Base-by-base conservation (phyloP, 2,797 vertebrate genomes). In the Mastacembelus armatus region DNA sequence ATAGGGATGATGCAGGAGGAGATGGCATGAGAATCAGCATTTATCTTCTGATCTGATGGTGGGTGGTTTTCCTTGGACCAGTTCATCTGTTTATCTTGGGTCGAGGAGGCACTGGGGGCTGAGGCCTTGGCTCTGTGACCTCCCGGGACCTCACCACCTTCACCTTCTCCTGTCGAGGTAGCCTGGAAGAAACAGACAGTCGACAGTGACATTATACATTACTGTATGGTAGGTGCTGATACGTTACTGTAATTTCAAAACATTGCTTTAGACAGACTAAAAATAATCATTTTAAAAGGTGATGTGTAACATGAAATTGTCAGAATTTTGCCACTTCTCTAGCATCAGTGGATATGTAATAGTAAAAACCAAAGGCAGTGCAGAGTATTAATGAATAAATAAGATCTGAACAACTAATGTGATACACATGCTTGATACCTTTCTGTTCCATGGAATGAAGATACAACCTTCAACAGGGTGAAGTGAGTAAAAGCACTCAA, bases 1-100 rank as follows among this genome's bases (percentile, higher is more conserved):
- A 99, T 99, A 89, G 98, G 98, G 81, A 99, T 98, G 89, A 99
- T 97, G 92, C 96, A 98, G 85, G 98, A 99, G 84, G 97, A 97
- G 87, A 99, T 93, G 89, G 95, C 93, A 87, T 96, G 94, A 77
- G 96, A 95, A 78, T 98, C 96, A 62, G 93, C 94, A 88, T 94
- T 94, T 86, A 94, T 93, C 91, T 96, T 97, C 90, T 96, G 94
- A 88, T 98, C 95, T 43, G 96, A 95, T 11, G 95, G 96, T 39
- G 96, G 95, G 77, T 95, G 94, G 76, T 96, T 96, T 90, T 94
- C 96, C 94, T 98, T 98, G 87, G 93, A 97, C 97, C 97, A 97
- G 93, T 95, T 98, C 63, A 95, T 98, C 92, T 99, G 96, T 86
- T 98, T 98, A 91, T 98, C 96, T 92, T 96, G 94, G 91, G 95